Evolutionary conservation across 2,888 invertebrate species (phyloP).

Genomic region (Criorhina ranunculi): DNA sequence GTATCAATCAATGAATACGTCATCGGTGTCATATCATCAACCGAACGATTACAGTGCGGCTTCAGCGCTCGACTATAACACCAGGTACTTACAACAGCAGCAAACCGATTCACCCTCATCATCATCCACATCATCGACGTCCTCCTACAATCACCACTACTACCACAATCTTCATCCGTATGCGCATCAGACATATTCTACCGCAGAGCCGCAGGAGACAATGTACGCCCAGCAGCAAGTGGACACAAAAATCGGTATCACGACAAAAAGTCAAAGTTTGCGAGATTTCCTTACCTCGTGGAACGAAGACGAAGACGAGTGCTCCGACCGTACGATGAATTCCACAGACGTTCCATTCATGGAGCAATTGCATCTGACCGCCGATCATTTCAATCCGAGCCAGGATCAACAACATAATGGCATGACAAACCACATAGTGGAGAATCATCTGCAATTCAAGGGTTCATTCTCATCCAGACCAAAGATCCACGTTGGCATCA

Average conservation of each 20-base stretch:
- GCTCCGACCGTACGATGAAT: slow-evolving; percentile 46
- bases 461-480: slow-evolving; percentile 76
- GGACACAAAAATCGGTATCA: slow-evolving; percentile 57
- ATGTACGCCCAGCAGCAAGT: slow-evolving; percentile 58
- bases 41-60: slow-evolving; percentile 43
- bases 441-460: slow-evolving; percentile 77
- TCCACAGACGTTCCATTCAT: slow-evolving; percentile 55
- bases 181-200: slow-evolving; percentile 58
- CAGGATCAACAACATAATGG: slow-evolving; percentile 68
- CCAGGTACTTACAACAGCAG: slow-evolving; percentile 69
- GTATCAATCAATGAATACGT: slow-evolving; percentile 46
- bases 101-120: slow-evolving; percentile 55
- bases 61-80: slow-evolving; percentile 48
- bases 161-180: slow-evolving; percentile 54
- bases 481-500: slow-evolving; percentile 79
- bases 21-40: slow-evolving; percentile 46
- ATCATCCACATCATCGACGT: slow-evolving; percentile 53
- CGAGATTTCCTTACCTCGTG: slow-evolving; percentile 84
- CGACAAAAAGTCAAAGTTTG: slow-evolving; percentile 81
- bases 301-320: slow-evolving; percentile 84
- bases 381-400: slow-evolving; percentile 51
- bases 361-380: slow-evolving; percentile 52
- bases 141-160: slow-evolving; percentile 61
- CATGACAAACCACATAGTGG: slow-evolving; percentile 43
- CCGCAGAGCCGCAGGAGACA: slow-evolving; percentile 23